Conservation (phyloP, 23 tunicate species). For the Halocynthia roretzi region DNA sequence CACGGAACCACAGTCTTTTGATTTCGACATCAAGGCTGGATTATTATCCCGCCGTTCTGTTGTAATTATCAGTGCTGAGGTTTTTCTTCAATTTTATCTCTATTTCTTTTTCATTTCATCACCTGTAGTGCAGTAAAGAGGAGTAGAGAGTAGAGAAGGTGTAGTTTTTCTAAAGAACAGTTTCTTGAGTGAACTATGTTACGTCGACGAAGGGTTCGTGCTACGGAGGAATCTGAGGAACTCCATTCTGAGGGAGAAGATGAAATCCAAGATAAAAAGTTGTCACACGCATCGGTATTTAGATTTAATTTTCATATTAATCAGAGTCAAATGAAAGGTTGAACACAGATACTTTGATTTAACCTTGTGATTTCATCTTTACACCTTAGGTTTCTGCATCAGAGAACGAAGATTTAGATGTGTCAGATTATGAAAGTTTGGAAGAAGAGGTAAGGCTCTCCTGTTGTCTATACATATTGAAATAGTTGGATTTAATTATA, state of each 20-base stretch:
- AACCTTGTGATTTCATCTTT: too few relatives aligned
- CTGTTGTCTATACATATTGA: neutral
- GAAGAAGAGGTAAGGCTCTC: conserved; percentile 18
- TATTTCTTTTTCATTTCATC: too few relatives aligned
- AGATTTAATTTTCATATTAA: neutral
- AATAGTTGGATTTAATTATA: neutral
- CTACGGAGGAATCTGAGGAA: neutral
- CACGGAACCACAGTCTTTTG: too few relatives aligned
- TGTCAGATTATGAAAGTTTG: conserved; percentile 25
- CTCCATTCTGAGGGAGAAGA: neutral
- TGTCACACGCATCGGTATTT: neutral
- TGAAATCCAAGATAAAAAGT: conserved; percentile 1
- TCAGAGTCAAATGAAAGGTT: neutral
- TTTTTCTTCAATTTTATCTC: too few relatives aligned
- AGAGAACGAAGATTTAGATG: conserved; percentile 15
- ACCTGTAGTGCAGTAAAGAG: too few relatives aligned
- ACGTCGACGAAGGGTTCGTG: neutral
- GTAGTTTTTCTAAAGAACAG: too few relatives aligned
- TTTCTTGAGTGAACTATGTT: neutral
- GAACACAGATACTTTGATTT: neutral
- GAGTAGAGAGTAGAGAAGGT: too few relatives aligned
- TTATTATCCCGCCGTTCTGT: too few relatives aligned
- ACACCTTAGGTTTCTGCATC: too few relatives aligned
- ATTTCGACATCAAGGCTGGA: too few relatives aligned
- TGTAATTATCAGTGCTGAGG: too few relatives aligned